These are phyloP conservation scores for Trichogramma evanescens DNA, from an alignment of 2,888 invertebrate species.

Conservation along the genomic window DNA sequence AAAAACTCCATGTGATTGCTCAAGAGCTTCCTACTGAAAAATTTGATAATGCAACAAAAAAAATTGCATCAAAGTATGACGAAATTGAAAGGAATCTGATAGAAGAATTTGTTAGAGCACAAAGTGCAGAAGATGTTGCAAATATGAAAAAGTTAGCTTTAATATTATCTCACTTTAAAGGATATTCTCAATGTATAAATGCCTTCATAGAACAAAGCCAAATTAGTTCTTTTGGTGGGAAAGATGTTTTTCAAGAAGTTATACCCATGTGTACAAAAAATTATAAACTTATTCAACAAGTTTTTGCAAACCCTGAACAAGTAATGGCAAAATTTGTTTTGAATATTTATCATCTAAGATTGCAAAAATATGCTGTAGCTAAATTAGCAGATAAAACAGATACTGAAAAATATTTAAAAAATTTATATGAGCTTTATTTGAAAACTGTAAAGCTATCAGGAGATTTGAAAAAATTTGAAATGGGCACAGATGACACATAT, in stretches of 20 bases:
- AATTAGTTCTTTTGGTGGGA: conserved; percentile 76
- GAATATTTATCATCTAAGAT: conserved; percentile 86
- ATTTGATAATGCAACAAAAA: conserved; percentile 76
- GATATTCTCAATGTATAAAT: conserved; percentile 92
- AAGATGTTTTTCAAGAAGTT: conserved; percentile 86
- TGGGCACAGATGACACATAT: conserved; percentile 73
- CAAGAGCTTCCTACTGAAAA: conserved; percentile 88
- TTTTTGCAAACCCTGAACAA: conserved; percentile 91
- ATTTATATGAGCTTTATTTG: conserved; percentile 82
- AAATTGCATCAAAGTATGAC: conserved; percentile 82
- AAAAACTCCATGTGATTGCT: conserved; percentile 90
- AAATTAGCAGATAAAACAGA: conserved; percentile 75
- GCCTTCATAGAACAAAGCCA: conserved; percentile 96
- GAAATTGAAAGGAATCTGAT: conserved; percentile 84
- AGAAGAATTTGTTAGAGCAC: conserved; percentile 88
- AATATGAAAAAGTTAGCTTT: conserved; percentile 91
- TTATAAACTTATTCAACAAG: conserved; percentile 74
- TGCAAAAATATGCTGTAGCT: conserved; percentile 78
- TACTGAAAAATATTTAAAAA: conserved; percentile 80
- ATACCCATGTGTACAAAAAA: conserved; percentile 84
- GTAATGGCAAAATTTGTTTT: conserved; percentile 97
- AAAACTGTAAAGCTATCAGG: conserved; percentile 71
- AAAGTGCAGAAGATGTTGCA: conserved; percentile 73
- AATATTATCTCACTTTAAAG: conserved; percentile 91
- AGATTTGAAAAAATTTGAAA: conserved; percentile 66